phyloP scores from a whole-genome alignment of 2,797 vertebrate species.

The Momotus momota region DNA sequence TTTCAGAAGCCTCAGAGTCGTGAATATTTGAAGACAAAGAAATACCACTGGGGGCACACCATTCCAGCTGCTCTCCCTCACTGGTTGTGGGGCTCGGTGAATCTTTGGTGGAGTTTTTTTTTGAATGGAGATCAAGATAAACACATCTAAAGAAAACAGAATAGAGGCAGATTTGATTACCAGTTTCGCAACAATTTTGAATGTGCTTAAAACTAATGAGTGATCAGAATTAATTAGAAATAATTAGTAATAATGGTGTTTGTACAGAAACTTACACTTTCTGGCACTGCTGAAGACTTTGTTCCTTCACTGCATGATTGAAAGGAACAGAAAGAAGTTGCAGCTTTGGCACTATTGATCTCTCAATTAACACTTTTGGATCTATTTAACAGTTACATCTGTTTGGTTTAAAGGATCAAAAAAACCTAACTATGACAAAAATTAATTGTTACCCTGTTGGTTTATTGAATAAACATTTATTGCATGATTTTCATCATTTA shows the following conservation, averaged over 20 bases:
- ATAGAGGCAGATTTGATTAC: background rate
- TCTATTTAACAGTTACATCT: background rate
- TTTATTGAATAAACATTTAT: background rate
- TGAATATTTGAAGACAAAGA: background rate
- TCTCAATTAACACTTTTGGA: background rate
- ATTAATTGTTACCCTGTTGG: background rate
- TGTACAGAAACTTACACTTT: background rate
- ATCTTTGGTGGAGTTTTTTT: background rate
- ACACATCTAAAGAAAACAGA: background rate
- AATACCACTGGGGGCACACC: background rate
- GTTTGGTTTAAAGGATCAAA: background rate
- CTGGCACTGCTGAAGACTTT: background rate
- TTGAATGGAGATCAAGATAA: background rate
- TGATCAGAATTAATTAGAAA: background rate
- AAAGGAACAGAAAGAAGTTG: background rate
- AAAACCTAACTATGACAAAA: background rate
- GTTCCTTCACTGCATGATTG: background rate
- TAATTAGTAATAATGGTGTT: background rate
- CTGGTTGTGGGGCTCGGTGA: background rate
- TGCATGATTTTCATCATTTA: background rate
- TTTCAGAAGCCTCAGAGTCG: background rate
- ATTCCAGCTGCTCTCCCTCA: background rate
- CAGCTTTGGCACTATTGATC: background rate
- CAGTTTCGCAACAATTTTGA: background rate
- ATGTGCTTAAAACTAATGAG: background rate